Evolutionary conservation across 92 coral and sea anemone species (phyloP).

Genomic region (Phenganax stokvisi): DNA sequence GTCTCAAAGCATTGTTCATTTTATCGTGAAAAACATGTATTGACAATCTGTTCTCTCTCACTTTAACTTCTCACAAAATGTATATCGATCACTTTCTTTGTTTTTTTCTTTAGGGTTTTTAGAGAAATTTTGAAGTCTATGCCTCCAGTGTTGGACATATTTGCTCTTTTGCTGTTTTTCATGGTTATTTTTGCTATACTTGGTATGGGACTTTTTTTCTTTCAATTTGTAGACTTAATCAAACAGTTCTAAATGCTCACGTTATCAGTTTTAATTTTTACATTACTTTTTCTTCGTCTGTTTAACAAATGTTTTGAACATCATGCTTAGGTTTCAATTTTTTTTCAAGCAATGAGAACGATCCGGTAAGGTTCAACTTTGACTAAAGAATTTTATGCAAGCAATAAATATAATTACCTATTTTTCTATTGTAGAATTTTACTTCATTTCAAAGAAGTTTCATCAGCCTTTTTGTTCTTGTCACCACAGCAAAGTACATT

Average conservation of each 20-base stretch:
- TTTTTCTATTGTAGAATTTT: conserved; percentile 51
- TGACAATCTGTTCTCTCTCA: background rate
- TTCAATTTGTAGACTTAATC: background rate
- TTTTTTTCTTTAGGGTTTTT: conserved; percentile 53
- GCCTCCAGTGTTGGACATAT: conserved; percentile 90
- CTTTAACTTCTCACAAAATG: background rate
- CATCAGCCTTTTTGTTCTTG: conserved; percentile 85
- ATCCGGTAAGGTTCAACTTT: conserved; percentile 52
- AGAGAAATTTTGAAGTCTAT: conserved; percentile 83
- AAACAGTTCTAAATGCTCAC: background rate
- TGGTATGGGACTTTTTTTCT: conserved; percentile 50
- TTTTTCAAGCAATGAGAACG: conserved; percentile 81
- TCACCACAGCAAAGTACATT: conserved; percentile 96
- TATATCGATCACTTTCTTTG: background rate
- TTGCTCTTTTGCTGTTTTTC: conserved; percentile 68
- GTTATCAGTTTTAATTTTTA: background rate
- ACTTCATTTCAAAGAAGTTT: conserved; percentile 62
- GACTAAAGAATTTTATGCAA: background rate
- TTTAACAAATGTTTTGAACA: background rate
- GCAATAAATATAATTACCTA: background rate
- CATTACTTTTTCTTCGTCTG: background rate
- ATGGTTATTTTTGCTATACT: conserved; percentile 82
- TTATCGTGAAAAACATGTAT: background rate
- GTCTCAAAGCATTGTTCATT: conserved; percentile 26
- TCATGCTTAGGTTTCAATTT: conserved; percentile 70